These are phyloP conservation scores for Zoanthus solanderi DNA, from an alignment of 92 coral and sea anemone genomes.

Conservation along the genomic window DNA sequence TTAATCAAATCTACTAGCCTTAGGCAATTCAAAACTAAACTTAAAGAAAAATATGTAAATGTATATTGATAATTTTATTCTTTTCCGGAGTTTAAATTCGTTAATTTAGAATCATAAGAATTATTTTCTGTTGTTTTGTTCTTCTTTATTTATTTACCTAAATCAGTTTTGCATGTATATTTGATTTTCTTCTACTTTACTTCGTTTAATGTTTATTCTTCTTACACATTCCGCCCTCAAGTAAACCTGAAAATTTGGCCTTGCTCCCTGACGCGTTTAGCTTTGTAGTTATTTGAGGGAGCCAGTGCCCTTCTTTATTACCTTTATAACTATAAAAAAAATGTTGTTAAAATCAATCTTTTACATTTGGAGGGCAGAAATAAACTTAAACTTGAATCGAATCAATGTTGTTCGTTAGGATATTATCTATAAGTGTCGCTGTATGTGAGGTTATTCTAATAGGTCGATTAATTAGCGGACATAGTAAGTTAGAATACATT, in stretches of 20 bases:
- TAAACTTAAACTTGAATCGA: neutral
- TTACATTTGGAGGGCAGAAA: constrained; percentile 40
- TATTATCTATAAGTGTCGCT: too few relatives aligned
- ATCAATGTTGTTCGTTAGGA: too few relatives aligned
- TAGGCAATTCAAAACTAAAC: too few relatives aligned
- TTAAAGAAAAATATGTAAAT: too few relatives aligned
- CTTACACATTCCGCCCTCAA: neutral
- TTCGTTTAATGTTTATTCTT: constrained; percentile 27
- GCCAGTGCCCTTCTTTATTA: constrained; percentile 32
- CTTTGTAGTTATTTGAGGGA: constrained; percentile 32
- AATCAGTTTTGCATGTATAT: constrained; percentile 35
- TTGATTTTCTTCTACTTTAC: constrained; percentile 32
- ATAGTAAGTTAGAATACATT: too few relatives aligned
- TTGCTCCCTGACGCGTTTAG: constrained; percentile 38
- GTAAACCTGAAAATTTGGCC: neutral
- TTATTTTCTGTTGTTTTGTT: constrained; percentile 33
- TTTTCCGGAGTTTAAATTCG: neutral
- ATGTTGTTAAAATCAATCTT: constrained; percentile 29
- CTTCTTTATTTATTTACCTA: constrained; percentile 35
- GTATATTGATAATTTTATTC: neutral
- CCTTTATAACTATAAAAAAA: constrained; percentile 23
- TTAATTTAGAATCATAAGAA: neutral
- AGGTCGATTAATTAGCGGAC: too few relatives aligned
- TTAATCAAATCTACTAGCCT: neutral
- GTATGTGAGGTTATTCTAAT: too few relatives aligned